phyloP scores from a whole-genome alignment of 2,113 vertebrate genomes.

The Megaceryle torquata region DNA sequence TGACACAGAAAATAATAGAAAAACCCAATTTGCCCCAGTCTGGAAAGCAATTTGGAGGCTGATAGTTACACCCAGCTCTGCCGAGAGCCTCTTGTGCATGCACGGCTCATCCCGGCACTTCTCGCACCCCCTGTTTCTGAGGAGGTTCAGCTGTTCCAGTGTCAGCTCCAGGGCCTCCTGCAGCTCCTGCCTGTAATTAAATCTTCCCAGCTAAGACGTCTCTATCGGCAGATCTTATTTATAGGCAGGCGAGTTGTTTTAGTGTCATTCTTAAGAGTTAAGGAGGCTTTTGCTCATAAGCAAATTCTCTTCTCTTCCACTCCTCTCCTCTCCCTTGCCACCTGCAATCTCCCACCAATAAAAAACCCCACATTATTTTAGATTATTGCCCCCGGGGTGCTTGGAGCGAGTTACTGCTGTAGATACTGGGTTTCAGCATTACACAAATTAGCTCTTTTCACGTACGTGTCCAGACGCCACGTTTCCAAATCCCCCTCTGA shows the following conservation, averaged over 20 bases:
- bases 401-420: background rate
- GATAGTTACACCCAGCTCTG: background rate
- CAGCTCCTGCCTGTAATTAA: slow-evolving; percentile 37
- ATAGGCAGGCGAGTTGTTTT: background rate
- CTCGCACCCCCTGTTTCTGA: background rate
- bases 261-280: background rate
- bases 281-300: slow-evolving; percentile 17
- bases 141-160: background rate
- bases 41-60: background rate
- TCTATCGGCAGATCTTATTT: slow-evolving; percentile 12
- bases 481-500: background rate
- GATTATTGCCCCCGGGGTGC: background rate
- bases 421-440: background rate
- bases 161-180: background rate
- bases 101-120: rapidly evolving
- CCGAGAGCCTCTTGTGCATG: rapidly evolving
- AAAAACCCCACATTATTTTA: background rate
- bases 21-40: background rate
- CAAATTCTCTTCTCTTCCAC: background rate
- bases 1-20: background rate
- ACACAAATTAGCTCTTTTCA: background rate
- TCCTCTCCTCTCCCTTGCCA: background rate
- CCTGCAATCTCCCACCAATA: background rate
- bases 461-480: rapidly evolving
- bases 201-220: background rate